Base-by-base conservation (phyloP, 2,797 vertebrate species). In the Rallus crepitans region DNA sequence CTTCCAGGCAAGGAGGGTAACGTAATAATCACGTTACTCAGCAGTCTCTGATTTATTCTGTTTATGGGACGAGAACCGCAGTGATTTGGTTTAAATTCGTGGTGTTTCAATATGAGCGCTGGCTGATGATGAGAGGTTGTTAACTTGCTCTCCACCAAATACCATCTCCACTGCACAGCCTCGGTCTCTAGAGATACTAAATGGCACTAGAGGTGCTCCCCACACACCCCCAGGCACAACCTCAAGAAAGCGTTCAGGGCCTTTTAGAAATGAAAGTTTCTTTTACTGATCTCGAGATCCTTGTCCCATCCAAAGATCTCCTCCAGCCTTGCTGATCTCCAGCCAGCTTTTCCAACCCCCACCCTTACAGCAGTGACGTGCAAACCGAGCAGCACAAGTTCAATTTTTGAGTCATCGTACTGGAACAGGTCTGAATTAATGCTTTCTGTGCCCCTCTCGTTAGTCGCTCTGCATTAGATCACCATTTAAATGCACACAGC, bases 41-140 rank as follows among this genome's bases (percentile, higher is more conserved):
- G 42, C 80, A 90, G 66, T 3, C 30, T 48, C 40, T 25, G 59
- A 64, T 81, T 89, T 90, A 87, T 94, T 82, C 75, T 95, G 90
- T 48, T 89, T 71, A 64, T 5, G 79, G 83, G 91, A 90, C 31
- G 37, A 86, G 93, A 91, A 60, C 37, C 72, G 64, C 1, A 0
- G 86, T 40, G 66, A 87, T 87, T 89, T 76, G 61, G 78, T 90
- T 97, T 90, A 78, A 96, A 89, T 91, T 63, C 63, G 89, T 64
- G 15, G 1, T 75, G 55, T 53, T 94, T 93, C n/a, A 30, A 48
- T 40, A 72, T 1, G 3, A 91, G 65, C 48, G 55, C 52, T 63
- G 72, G 65, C 71, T 90, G 78, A 80, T 39, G 78, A 93, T 66
- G 87, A 71, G 57, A 94, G 76, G 61, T 52, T 87, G 65, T 75